Conservation (phyloP, 2,113 vertebrate genomes). For the Charina bottae region DNA sequence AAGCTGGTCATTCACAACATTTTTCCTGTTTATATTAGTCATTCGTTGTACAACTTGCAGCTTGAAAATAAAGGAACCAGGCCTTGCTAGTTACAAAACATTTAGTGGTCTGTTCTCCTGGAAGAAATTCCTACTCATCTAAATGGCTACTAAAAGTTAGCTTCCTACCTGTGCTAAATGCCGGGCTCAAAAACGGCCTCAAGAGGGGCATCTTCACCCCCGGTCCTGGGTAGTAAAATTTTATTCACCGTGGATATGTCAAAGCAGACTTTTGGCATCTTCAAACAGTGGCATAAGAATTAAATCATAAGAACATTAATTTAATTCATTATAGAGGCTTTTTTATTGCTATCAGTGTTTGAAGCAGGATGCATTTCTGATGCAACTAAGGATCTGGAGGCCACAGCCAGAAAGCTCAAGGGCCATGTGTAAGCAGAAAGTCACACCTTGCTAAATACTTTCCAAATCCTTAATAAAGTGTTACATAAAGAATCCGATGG, state of each 20-base stretch:
- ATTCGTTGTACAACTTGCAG: not conserved
- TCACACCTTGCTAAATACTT: not conserved
- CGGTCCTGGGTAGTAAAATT: not conserved
- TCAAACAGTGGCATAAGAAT: not conserved
- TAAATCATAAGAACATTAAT: not conserved
- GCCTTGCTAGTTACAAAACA: not conserved
- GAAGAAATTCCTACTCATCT: not conserved
- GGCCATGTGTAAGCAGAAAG: not conserved
- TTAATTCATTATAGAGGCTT: not conserved
- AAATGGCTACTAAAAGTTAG: not conserved
- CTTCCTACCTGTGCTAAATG: not conserved
- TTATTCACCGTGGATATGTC: not conserved
- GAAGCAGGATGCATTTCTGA: not conserved
- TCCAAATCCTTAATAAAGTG: not conserved
- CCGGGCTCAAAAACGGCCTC: not conserved
- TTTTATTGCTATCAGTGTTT: not conserved
- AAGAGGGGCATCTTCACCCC: no score
- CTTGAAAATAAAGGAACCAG: not conserved
- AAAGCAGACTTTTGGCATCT: not conserved
- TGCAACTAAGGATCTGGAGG: not conserved
- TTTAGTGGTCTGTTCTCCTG: not conserved
- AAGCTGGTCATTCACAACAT: not conserved
- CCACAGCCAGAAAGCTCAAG: not conserved
- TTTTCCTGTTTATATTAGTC: not conserved
- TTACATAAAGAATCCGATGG: not conserved